Evolutionary conservation across 2,888 invertebrate species (phyloP), one percentile per base, ranked within the genome.

Genomic region (Elysia crispata): DNA sequence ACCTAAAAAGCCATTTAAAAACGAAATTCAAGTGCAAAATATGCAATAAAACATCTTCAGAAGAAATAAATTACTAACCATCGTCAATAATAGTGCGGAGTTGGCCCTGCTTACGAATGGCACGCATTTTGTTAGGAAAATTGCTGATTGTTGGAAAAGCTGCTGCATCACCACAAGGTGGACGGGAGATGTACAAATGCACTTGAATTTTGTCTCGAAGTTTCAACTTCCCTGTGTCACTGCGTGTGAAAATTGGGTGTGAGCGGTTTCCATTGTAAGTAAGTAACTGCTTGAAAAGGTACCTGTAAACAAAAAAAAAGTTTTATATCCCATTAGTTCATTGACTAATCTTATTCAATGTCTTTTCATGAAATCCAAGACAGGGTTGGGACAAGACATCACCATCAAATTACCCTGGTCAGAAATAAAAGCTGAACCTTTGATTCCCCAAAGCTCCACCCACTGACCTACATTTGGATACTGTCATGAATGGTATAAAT

Each of bases 71-170:
- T 18, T 54, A 79, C 82, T 69, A 72, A 84, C 85, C 85, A 76
- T 85, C 85, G 74, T 84, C 85, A 76, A 85, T 84, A 50, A 85
- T 83, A 6, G 85, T 85, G 41, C 85, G 41, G 8, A 85, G 80
- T 60, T 84, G 83, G 0, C 85, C 85, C 67, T 85, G 85, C 72
- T 84, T 84, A 62, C 84, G 81, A 18, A 84, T 81, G 49, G 85
- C 85, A 49, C 83, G 82, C 83, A 82, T 82, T 23, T 82, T 81
- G 66, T 81, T 82, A 18, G 83, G 84, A 31, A 82, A 80, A 67
- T 84, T 85, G 64, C 85, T 84, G 73, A 85, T 85, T 20, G 83
- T 84, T 1, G 83, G 84, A 67, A 85, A 85, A 54, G 85, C 85
- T 0, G 85, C 84, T 20, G 85, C 85, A 70, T 85, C 85, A 1